Percentiles rank a stretch among this genome's conserved stretches.
Evolutionary conservation across 2,113 vertebrate genomes (phyloP).

Genomic region (Crocuta crocuta): DNA sequence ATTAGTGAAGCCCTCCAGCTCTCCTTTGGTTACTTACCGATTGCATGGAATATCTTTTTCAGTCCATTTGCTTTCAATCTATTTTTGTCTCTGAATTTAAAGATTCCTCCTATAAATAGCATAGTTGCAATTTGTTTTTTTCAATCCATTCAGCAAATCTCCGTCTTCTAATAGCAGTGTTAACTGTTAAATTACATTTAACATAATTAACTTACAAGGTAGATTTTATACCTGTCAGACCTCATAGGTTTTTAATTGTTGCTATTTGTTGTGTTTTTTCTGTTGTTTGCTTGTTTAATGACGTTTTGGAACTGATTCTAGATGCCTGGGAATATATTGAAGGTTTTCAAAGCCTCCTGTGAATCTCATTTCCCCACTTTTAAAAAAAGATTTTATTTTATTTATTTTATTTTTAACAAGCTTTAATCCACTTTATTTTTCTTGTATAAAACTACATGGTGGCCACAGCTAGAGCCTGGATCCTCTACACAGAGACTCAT

Average conservation of each 20-base stretch:
- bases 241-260: neutral
- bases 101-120: neutral
- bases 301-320: neutral
- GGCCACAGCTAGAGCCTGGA: too few relatives aligned
- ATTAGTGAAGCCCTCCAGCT: neutral
- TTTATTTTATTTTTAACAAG: too few relatives aligned
- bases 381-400: neutral
- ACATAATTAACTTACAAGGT: neutral
- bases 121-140: neutral
- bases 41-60: neutral
- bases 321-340: neutral
- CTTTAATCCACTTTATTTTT: too few relatives aligned
- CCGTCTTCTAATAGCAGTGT: constrained; percentile 9
- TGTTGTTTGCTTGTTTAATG: neutral
- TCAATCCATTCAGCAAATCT: neutral
- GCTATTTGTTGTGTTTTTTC: neutral
- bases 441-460: too few relatives aligned
- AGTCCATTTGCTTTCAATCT: neutral
- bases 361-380: neutral
- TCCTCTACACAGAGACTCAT: too few relatives aligned
- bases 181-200: neutral
- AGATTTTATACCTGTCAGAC: neutral
- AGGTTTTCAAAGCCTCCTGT: neutral
- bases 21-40: neutral
- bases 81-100: neutral